Conservation (phyloP, 1,140 invertebrate species). For the Philotrypesis tridentata region DNA sequence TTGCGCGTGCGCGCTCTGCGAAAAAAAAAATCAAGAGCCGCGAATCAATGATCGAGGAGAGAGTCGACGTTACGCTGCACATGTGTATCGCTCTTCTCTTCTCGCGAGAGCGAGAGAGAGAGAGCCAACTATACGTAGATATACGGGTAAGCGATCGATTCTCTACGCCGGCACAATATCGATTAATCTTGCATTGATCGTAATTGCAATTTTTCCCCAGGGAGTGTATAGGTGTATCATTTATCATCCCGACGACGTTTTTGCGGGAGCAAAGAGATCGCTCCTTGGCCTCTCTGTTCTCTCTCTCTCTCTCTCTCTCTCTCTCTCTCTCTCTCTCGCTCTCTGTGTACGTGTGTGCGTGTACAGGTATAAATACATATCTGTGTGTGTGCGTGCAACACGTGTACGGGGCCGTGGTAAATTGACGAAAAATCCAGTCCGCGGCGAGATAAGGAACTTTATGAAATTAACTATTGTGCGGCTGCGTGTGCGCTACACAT, state of each 20-base stretch:
- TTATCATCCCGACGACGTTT: conserved; percentile 42
- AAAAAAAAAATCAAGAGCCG: too few species aligned
- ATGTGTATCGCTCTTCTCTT: too few species aligned
- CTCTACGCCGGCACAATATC: conserved; percentile 43
- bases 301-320: too few species aligned
- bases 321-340: too few species aligned
- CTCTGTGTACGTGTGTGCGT: not conserved
- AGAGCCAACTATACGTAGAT: not conserved
- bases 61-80: conserved; percentile 34
- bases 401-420: conserved; percentile 29
- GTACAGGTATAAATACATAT: too few species aligned
- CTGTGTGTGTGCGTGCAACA: too few species aligned
- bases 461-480: conserved; percentile 38
- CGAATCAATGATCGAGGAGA: too few species aligned
- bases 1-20: too few species aligned
- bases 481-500: conserved; percentile 8
- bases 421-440: conserved; percentile 47
- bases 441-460: conserved; percentile 35
- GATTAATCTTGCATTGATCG: conserved; percentile 53
- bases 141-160: conserved; percentile 42
- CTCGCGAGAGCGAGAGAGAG: not conserved
- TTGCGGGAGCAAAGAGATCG: conserved; percentile 14
- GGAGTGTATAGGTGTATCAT: conserved; percentile 22
- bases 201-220: conserved; percentile 48
- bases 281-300: not conserved